phyloP scores from a whole-genome alignment of 1,140 invertebrate species.

The Gyrodactylus bullatarudis region DNA sequence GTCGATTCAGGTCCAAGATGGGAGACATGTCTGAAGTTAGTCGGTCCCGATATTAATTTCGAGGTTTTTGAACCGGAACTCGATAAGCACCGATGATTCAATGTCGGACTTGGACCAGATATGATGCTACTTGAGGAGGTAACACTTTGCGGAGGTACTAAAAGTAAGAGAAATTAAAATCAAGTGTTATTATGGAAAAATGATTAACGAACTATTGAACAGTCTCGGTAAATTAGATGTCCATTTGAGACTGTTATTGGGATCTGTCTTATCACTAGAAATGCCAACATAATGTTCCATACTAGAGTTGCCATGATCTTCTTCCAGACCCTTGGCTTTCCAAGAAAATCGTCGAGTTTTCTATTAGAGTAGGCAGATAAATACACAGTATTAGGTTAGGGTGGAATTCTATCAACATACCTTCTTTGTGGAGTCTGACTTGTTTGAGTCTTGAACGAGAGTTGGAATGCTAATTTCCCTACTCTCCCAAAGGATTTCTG shows the following conservation, averaged over 20 bases:
- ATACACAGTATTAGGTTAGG: too few relatives aligned
- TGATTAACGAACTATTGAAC: not conserved
- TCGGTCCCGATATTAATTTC: constrained; percentile 73
- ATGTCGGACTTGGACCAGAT: not conserved
- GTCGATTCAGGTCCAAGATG: constrained; percentile 63
- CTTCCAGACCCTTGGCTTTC: not conserved
- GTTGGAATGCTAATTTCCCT: not conserved
- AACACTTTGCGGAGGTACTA: not conserved
- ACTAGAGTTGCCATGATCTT: not conserved
- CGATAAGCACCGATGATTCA: not conserved
- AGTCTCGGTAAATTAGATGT: not conserved
- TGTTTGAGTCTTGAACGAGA: too few relatives aligned
- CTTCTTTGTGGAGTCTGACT: too few relatives aligned
- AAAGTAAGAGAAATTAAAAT: constrained; percentile 16
- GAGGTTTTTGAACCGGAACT: constrained; percentile 21
- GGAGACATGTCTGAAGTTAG: constrained; percentile 86
- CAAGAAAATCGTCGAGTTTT: not conserved
- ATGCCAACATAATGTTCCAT: not conserved
- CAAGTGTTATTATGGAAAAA: not conserved
- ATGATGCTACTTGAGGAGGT: not conserved
- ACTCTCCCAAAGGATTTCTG: not conserved
- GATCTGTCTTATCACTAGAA: too few relatives aligned
- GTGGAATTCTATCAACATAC: too few relatives aligned
- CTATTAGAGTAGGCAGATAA: too few relatives aligned
- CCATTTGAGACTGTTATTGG: not conserved